These are phyloP conservation scores for Tortrix viridana DNA, from an alignment of 2,888 invertebrate genomes.

Conservation along the genomic window DNA sequence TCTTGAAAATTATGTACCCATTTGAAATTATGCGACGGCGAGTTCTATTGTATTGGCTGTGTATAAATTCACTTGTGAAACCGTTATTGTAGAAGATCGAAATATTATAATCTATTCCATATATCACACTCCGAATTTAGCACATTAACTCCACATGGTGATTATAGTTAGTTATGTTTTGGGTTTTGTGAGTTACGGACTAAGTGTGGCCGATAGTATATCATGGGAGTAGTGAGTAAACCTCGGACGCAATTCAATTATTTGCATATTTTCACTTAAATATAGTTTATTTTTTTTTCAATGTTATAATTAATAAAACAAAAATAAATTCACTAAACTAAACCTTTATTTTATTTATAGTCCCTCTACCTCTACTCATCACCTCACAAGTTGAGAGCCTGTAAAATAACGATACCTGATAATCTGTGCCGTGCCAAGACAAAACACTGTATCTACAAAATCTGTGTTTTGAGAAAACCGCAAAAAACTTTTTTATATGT, in stretches of 20 bases:
- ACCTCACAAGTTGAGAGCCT: too few species aligned
- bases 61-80: slow-evolving; percentile 69
- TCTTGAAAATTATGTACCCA: slow-evolving; percentile 39
- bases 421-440: too few species aligned
- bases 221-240: slow-evolving; percentile 63
- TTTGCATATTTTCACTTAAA: slow-evolving; percentile 76
- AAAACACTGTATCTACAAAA: too few species aligned
- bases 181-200: slow-evolving; percentile 60
- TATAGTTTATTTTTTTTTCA: slow-evolving; percentile 68
- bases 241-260: slow-evolving; percentile 68
- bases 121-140: slow-evolving; percentile 44
- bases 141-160: slow-evolving; percentile 61
- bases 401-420: too few species aligned
- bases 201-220: slow-evolving; percentile 59
- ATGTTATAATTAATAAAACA: slow-evolving; percentile 79
- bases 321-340: slow-evolving; percentile 80
- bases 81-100: slow-evolving; percentile 62
- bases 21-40: slow-evolving; percentile 69
- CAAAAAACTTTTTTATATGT: too few species aligned
- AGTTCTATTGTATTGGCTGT: slow-evolving; percentile 77
- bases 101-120: slow-evolving; percentile 62
- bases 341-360: slow-evolving; percentile 55
- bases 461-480: too few species aligned
- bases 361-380: too few species aligned
- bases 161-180: slow-evolving; percentile 61